A percentile compares a stretch with the other conserved stretches of the same genome.
Evolutionary conservation across 2,113 vertebrate species (phyloP).

Genomic region (Bos indicus): DNA sequence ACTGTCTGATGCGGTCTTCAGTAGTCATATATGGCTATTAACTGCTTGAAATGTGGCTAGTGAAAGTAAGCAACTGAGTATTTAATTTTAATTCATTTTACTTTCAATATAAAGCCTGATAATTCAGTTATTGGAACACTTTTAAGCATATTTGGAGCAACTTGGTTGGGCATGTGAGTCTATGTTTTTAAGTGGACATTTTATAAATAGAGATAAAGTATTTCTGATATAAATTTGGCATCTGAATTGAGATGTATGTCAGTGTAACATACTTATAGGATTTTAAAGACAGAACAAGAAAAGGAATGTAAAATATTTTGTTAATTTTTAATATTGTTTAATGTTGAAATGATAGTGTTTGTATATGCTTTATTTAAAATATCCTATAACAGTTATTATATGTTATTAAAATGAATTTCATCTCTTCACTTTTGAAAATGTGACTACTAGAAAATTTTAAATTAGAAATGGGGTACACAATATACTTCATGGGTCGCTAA

Average conservation of each 20-base stretch:
- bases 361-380: conserved; percentile 4
- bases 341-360: background rate
- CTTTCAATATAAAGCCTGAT: background rate
- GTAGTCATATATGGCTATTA: background rate
- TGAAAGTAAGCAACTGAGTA: background rate
- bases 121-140: background rate
- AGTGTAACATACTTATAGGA: background rate
- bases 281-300: background rate
- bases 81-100: background rate
- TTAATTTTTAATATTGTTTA: conserved; percentile 6
- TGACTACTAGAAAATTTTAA: background rate
- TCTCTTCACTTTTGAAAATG: background rate
- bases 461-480: no score
- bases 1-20: background rate
- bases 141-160: background rate
- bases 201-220: background rate
- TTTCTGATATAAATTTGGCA: background rate
- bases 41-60: background rate
- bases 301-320: background rate
- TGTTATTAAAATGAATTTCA: background rate
- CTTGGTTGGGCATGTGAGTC: background rate
- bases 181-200: background rate
- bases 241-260: background rate
- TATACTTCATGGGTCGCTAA: no score
- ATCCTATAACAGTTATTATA: background rate